Evolutionary conservation across 2,888 invertebrate genomes (phyloP), one percentile per base, ranked within the genome.

Genomic region (Scaptomyza reducta): DNA sequence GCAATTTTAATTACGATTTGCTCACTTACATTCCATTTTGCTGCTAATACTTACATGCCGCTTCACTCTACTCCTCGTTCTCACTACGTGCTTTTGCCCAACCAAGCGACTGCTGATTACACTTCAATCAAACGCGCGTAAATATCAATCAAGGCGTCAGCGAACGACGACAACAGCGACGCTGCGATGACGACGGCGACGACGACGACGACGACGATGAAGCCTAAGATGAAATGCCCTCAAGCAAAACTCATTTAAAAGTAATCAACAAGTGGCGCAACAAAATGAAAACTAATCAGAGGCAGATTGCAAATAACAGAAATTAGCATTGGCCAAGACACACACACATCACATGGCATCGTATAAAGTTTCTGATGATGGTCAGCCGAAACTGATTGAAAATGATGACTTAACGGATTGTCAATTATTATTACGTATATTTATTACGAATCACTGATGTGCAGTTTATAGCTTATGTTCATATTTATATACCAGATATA

Each of bases 71-170:
- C 22, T 22, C 22, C 22, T 27, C 27, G 1, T 7, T 27, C 27
- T 31, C 31, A 22, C 35, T 41, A 27, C 10, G 53, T 27, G 22
- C 42, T 42, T 27, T 38, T 51, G 50, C 40, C 40, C 55, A 47
- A 35, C 66, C 61, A 58, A 42, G 65, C 67, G 66, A 49, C 70
- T 73, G 74, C 80, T 88, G 84, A 85, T 85, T 85, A 85, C 84
- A 88, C 83, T 85, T 88, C 84, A 85, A 85, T 85, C 84, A 88
- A 71, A 76, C 60, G 84, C 88, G 78, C 81, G 80, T 79, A 86
- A 88, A 88, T 85, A 85, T 85, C 84, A 85, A 88, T 85, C 88
- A 86, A 64, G 68, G 67, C 27, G 38, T 22, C 33, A 41, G 33
- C 33, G 13, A 35, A 35, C n/a, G 35, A 35, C 35, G 35, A 56